Percentiles rank a stretch among this genome's conserved stretches.
Conservation (phyloP, 2,113 vertebrate species). For the Arizona elegans region DNA sequence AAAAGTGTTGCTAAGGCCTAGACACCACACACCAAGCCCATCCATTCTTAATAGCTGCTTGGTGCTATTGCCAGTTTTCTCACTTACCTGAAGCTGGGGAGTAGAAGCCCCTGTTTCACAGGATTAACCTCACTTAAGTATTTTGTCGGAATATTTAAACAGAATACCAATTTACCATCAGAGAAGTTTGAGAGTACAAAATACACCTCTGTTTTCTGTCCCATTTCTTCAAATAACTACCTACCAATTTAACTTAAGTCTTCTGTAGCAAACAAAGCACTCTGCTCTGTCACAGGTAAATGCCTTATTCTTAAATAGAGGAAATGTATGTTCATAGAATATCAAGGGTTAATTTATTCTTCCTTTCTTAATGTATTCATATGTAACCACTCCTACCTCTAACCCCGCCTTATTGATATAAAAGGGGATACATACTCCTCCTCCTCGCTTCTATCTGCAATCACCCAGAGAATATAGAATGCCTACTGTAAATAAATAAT, state of each 20-base stretch:
- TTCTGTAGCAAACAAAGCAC: not conserved
- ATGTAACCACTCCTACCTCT: too few relatives aligned
- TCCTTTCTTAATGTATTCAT: too few relatives aligned
- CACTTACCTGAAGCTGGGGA: not conserved
- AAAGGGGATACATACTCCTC: too few relatives aligned
- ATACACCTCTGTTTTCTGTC: not conserved
- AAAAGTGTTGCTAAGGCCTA: not conserved
- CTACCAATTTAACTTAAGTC: not conserved
- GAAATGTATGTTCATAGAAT: too few relatives aligned
- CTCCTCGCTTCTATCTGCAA: too few relatives aligned
- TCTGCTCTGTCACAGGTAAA: too few relatives aligned
- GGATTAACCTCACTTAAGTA: not conserved
- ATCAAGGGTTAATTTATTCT: too few relatives aligned
- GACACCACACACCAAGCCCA: not conserved
- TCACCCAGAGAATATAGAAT: too few relatives aligned
- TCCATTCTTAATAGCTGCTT: not conserved
- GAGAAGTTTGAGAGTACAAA: not conserved
- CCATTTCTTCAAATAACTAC: not conserved
- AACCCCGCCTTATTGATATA: too few relatives aligned
- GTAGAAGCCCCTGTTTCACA: not conserved
- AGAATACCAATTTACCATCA: not conserved
- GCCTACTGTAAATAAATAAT: too few relatives aligned
- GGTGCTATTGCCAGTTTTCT: not conserved
- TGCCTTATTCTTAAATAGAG: too few relatives aligned
- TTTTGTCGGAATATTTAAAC: not conserved